phyloP scores from a whole-genome alignment of 1,140 invertebrate genomes.

The Tetragonula clypearis region DNA sequence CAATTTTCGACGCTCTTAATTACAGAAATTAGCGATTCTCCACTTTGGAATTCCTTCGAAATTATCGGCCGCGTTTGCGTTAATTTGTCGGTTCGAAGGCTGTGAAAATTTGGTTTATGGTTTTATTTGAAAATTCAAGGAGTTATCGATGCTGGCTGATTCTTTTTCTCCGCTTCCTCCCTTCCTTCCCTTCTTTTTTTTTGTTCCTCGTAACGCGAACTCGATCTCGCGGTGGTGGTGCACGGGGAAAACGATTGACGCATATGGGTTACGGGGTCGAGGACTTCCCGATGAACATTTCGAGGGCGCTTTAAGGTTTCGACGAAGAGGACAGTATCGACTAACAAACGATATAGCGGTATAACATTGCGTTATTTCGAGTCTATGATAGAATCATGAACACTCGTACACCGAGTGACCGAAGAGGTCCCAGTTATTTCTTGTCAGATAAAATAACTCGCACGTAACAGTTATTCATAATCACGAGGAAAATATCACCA shows the following conservation, averaged over 20 bases:
- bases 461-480: not conserved
- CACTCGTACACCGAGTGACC: not conserved
- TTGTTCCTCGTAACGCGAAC: constrained; percentile 2
- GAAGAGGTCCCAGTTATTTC: not conserved
- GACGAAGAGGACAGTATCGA: constrained; percentile 52
- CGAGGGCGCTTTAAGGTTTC: constrained; percentile 48
- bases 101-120: not conserved
- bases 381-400: not conserved
- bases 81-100: not conserved
- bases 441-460: not conserved
- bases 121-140: not conserved
- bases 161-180: not conserved
- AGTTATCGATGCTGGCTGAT: not conserved
- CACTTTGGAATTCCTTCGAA: fast-evolving
- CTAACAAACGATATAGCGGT: constrained; percentile 35
- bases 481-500: not conserved
- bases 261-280: constrained; percentile 58
- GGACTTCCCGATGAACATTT: constrained; percentile 59
- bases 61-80: not conserved
- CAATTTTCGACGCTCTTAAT: too few relatives aligned
- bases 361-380: not conserved
- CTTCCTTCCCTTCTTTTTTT: too few relatives aligned
- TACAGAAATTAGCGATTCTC: too few relatives aligned
- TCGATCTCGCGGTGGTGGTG: constrained; percentile 1
- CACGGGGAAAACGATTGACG: constrained; percentile 22